A percentile compares a stretch with the other conserved stretches of the same genome.
These are phyloP conservation scores for Polyommatus icarus DNA, from an alignment of 2,888 invertebrate species.

Conservation along the genomic window DNA sequence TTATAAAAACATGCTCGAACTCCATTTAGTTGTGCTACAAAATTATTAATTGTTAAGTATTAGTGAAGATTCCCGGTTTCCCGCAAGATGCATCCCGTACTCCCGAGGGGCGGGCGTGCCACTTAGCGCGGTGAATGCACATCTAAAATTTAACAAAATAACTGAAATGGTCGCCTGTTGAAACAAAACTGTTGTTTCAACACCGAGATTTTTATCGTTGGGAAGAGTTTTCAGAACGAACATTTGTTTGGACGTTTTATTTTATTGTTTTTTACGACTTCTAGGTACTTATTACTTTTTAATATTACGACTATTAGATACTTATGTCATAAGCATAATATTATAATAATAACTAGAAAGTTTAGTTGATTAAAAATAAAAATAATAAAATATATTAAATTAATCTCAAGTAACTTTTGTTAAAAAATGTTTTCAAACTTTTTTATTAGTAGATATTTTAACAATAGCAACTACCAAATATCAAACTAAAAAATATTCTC, in stretches of 20 bases:
- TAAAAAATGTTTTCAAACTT: too few relatives aligned
- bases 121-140: conserved; percentile 68
- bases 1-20: conserved; percentile 30
- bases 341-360: too few relatives aligned
- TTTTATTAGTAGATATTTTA: neutral
- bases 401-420: too few relatives aligned
- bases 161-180: conserved; percentile 39
- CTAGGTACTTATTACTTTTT: too few relatives aligned
- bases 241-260: neutral
- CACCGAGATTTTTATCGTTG: conserved; percentile 12
- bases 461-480: neutral
- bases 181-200: conserved; percentile 26
- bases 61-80: conserved; percentile 61
- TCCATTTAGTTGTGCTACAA: conserved; percentile 55
- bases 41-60: conserved; percentile 70
- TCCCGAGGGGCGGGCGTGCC: conserved; percentile 70
- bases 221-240: neutral
- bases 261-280: neutral
- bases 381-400: too few relatives aligned
- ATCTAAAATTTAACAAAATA: conserved; percentile 50
- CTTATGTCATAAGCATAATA: too few relatives aligned
- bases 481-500: neutral
- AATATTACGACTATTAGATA: too few relatives aligned
- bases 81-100: conserved; percentile 73
- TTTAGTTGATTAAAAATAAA: too few relatives aligned